Evolutionary conservation across 2,797 vertebrate species (phyloP).

Genomic region (Poeciliopsis paucimaculata): DNA sequence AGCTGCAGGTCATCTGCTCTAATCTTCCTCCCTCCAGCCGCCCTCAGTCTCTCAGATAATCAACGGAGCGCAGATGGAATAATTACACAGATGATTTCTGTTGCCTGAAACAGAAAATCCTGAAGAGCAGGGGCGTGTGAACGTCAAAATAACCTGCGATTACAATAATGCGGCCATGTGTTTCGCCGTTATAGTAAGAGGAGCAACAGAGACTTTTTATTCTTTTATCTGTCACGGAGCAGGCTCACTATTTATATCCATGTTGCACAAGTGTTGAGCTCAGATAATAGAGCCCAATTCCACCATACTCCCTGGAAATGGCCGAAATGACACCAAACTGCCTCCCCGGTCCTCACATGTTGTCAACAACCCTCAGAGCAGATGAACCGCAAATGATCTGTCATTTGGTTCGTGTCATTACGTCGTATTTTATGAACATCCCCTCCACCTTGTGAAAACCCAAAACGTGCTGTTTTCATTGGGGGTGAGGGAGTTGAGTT

Average conservation of each 20-base stretch:
- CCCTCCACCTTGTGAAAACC: neutral
- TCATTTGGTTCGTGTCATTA: neutral
- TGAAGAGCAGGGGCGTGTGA: slow-evolving; percentile 44
- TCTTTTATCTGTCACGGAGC: slow-evolving; percentile 11
- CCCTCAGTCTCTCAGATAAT: slow-evolving; percentile 26
- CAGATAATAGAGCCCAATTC: slow-evolving; percentile 28
- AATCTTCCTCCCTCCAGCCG: neutral
- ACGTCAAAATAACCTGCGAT: slow-evolving; percentile 54
- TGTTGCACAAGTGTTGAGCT: slow-evolving; percentile 6
- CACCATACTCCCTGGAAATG: slow-evolving; percentile 27
- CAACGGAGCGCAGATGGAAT: slow-evolving; percentile 46
- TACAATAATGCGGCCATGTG: slow-evolving; percentile 50
- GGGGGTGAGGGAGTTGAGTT: neutral
- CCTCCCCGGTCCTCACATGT: neutral
- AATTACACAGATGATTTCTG: slow-evolving; percentile 53
- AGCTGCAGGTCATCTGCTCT: slow-evolving; percentile 24
- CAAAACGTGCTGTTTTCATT: neutral
- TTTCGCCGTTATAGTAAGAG: slow-evolving; percentile 25
- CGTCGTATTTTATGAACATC: neutral
- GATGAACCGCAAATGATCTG: neutral
- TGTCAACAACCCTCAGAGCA: slow-evolving; percentile 7
- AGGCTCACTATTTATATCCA: neutral
- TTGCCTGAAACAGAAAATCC: slow-evolving; percentile 26
- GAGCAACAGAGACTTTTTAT: neutral
- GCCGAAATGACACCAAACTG: slow-evolving; percentile 24